phyloP scores from a whole-genome alignment of 1,140 invertebrate genomes.

The Acyrthosiphon pisum region DNA sequence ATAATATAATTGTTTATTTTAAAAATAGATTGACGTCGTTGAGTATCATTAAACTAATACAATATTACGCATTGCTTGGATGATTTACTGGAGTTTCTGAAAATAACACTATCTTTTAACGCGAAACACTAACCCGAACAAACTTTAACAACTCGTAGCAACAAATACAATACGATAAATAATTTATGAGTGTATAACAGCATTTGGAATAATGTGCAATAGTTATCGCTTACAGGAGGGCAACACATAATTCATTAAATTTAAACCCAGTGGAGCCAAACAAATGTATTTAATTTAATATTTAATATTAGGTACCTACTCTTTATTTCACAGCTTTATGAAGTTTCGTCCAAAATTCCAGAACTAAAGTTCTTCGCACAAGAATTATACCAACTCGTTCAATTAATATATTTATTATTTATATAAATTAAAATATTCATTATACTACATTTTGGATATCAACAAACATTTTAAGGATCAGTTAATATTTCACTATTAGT shows the following conservation, averaged over 20 bases:
- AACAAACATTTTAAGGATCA: too few relatives aligned
- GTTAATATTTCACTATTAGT: too few relatives aligned
- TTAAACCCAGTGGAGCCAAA: neutral
- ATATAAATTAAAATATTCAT: too few relatives aligned
- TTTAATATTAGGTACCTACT: neutral
- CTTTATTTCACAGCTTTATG: neutral
- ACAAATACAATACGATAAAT: conserved; percentile 47
- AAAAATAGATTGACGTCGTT: neutral
- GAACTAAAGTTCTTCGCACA: conserved; percentile 2
- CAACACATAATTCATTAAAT: conserved; percentile 25
- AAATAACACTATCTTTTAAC: conserved; percentile 24
- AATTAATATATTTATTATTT: too few relatives aligned
- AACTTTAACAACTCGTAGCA: conserved; percentile 1
- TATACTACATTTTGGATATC: too few relatives aligned
- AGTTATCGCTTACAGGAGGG: conserved; percentile 18
- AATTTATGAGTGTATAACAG: conserved; percentile 40
- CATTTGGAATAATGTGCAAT: conserved; percentile 36
- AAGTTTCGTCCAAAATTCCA: neutral
- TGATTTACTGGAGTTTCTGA: neutral
- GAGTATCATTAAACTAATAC: neutral
- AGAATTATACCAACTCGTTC: neutral
- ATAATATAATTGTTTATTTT: neutral
- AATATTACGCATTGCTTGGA: conserved; percentile 10
- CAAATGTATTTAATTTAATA: conserved; percentile 28
- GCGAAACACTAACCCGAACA: neutral